phyloP scores from a whole-genome alignment of 2,888 invertebrate species.

The Empis stercorea region DNA sequence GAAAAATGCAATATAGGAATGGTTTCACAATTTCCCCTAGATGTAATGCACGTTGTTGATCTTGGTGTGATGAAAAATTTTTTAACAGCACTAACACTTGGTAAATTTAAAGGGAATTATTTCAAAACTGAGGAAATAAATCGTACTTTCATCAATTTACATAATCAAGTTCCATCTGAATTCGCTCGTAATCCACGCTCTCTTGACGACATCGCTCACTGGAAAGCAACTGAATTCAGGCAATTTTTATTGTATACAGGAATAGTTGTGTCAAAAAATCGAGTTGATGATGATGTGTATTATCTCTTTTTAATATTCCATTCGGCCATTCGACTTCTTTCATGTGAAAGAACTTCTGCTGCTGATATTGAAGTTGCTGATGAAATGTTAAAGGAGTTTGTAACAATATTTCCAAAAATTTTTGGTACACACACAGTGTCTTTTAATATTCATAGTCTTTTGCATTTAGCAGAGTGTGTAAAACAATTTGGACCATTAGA shows the following conservation, averaged over 20 bases:
- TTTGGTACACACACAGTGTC: not conserved
- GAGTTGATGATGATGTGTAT: constrained; percentile 1
- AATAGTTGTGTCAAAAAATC: constrained; percentile 1
- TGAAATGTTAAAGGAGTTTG: constrained; percentile 5
- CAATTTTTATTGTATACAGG: constrained; percentile 5
- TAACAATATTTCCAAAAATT: constrained; percentile 3
- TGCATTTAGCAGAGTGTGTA: too few species aligned
- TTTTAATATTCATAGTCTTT: too few species aligned
- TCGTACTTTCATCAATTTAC: not conserved
- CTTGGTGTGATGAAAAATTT: constrained; percentile 8
- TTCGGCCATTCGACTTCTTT: constrained; percentile 1
- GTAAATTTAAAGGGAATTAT: not conserved
- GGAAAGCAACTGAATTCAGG: constrained; percentile 6
- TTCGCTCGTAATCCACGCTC: constrained; percentile 1
- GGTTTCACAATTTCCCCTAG: constrained; percentile 8
- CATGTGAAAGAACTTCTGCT: not conserved
- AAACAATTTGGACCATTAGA: too few species aligned
- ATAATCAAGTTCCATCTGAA: constrained; percentile 1
- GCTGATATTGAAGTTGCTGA: not conserved
- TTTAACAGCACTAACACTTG: not conserved
- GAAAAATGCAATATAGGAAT: constrained; percentile 2
- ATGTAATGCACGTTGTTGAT: constrained; percentile 8
- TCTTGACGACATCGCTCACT: not conserved
- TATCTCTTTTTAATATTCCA: constrained; percentile 5
- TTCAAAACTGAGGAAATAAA: not conserved